Evolutionary conservation across 2,888 invertebrate genomes (phyloP).

Genomic region (Caenorhabditis sinica): DNA sequence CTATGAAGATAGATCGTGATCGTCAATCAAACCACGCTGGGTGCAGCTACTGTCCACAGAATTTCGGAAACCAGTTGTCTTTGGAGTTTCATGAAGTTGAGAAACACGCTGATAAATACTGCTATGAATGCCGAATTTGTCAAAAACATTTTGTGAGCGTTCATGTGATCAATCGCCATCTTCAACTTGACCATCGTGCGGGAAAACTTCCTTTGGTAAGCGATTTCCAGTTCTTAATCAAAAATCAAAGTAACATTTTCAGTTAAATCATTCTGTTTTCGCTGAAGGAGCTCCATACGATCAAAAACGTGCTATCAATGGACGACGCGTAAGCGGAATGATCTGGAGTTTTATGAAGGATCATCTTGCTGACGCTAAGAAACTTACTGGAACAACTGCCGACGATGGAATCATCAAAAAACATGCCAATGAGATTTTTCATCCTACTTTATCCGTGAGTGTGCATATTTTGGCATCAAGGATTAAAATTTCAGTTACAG

Average conservation of each 20-base stretch:
- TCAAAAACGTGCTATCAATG: conserved; percentile 2
- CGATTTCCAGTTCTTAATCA: neutral
- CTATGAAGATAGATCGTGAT: neutral
- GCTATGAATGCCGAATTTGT: conserved; percentile 16
- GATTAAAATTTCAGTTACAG: neutral
- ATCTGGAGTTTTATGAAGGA: conserved; percentile 35
- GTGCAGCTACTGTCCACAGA: conserved; percentile 4
- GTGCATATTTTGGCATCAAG: no score
- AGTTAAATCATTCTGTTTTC: conserved; percentile 23
- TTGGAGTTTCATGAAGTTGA: conserved; percentile 51
- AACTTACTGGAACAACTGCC: neutral
- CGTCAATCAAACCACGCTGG: conserved; percentile 12
- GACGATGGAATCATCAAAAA: neutral
- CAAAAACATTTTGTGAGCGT: neutral
- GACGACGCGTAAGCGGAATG: conserved; percentile 35
- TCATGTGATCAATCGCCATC: conserved; percentile 9
- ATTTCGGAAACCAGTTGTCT: conserved; percentile 24
- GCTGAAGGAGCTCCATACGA: neutral
- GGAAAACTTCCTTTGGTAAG: neutral
- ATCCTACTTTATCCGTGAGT: neutral
- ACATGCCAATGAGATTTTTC: neutral
- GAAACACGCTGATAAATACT: conserved; percentile 13
- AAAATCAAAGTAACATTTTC: neutral
- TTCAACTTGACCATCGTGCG: neutral
- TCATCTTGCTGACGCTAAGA: neutral